phyloP scores from a whole-genome alignment of 2,888 invertebrate genomes.

The Callinectes sapidus region DNA sequence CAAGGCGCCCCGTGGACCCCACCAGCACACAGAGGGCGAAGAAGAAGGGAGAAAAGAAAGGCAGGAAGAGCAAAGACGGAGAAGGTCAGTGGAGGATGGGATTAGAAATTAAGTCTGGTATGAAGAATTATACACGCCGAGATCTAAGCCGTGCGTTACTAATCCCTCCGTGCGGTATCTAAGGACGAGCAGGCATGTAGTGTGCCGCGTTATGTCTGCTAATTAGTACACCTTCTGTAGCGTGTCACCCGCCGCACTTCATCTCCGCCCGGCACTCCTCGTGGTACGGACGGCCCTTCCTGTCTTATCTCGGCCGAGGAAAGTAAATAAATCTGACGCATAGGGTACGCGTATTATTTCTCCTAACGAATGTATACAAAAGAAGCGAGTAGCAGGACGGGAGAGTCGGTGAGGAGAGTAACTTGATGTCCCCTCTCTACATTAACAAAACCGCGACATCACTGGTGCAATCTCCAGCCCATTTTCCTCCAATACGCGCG shows the following conservation, averaged over 20 bases:
- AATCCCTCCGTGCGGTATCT: neutral
- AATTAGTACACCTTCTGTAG: constrained; percentile 4
- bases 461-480: neutral
- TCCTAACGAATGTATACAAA: constrained; percentile 2
- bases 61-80: neutral
- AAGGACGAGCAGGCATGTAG: neutral
- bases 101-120: neutral
- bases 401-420: neutral
- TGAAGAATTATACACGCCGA: constrained; percentile 22
- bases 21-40: neutral
- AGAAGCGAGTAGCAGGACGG: neutral
- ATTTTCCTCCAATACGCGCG: neutral
- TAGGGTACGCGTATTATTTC: constrained; percentile 19
- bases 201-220: neutral
- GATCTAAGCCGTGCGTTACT: constrained; percentile 9
- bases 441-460: neutral
- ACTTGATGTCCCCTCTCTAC: neutral
- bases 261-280: neutral
- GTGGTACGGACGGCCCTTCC: neutral
- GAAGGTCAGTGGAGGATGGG: neutral
- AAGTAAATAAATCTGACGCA: constrained; percentile 1
- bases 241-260: neutral
- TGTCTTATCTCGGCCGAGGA: neutral
- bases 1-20: constrained; percentile 2
- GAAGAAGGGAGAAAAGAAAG: neutral